These are phyloP conservation scores for Nematostella vectensis DNA, from an alignment of 92 coral and sea anemone species.

Conservation along the genomic window DNA sequence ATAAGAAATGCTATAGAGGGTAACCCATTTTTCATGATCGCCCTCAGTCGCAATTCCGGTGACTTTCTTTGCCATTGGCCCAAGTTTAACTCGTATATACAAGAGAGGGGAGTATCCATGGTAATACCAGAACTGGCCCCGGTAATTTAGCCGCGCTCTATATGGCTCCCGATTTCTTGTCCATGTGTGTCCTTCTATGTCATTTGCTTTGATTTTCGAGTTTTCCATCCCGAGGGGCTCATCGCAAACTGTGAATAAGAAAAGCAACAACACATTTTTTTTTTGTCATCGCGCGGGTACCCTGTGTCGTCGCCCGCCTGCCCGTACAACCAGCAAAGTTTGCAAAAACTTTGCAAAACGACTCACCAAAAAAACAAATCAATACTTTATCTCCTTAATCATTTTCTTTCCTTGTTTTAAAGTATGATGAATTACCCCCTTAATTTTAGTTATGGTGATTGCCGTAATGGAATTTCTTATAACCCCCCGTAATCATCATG, in stretches of 20 bases:
- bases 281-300: too few species aligned
- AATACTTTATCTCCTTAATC: too few species aligned
- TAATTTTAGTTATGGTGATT: too few species aligned
- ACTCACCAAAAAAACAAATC: too few species aligned
- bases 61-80: slow-evolving; percentile 6
- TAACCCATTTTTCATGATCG: neutral
- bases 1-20: slow-evolving; percentile 21
- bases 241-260: slow-evolving; percentile 18
- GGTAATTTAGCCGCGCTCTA: neutral
- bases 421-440: too few species aligned
- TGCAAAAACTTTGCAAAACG: too few species aligned
- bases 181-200: slow-evolving; percentile 8
- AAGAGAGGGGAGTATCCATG: neutral
- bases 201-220: slow-evolving; percentile 1
- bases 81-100: slow-evolving; percentile 24
- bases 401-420: too few species aligned
- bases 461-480: too few species aligned
- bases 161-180: neutral
- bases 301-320: too few species aligned
- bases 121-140: neutral
- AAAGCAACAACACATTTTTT: too few species aligned
- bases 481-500: too few species aligned
- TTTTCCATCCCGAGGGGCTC: slow-evolving; percentile 43
- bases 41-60: slow-evolving; percentile 49
- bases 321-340: too few species aligned